Evolutionary conservation across 2,113 vertebrate species (phyloP).

Genomic region (Strix aluco): DNA sequence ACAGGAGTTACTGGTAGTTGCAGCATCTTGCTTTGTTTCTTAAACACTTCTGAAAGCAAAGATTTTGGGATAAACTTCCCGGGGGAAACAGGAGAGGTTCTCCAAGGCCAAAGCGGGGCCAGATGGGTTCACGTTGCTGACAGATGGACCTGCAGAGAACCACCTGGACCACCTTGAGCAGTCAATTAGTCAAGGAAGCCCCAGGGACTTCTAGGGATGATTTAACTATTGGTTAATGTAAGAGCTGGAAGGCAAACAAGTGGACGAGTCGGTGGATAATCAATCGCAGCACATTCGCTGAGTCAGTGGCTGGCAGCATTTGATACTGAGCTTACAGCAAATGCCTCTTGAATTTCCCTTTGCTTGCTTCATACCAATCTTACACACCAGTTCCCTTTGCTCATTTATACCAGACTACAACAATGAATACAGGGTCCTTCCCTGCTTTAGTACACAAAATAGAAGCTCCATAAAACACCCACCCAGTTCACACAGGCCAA

Average conservation of each 20-base stretch:
- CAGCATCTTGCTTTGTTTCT: background rate
- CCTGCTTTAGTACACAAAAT: background rate
- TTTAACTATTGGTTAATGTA: background rate
- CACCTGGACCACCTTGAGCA: constrained; percentile 1
- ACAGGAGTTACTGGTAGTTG: background rate
- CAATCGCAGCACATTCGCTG: fast-evolving
- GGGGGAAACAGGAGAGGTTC: background rate
- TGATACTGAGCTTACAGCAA: background rate
- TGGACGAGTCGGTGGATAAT: background rate
- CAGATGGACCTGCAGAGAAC: constrained; percentile 14
- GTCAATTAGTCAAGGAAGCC: constrained; percentile 17
- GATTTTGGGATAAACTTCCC: background rate
- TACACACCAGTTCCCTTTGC: background rate
- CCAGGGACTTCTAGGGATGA: background rate
- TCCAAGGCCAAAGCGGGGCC: background rate
- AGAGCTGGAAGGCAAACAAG: background rate
- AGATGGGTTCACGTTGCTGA: background rate
- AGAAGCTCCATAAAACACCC: background rate
- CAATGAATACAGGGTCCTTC: background rate
- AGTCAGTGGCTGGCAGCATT: background rate
- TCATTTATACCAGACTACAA: background rate
- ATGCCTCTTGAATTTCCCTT: background rate
- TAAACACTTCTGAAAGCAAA: background rate
- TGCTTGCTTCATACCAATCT: background rate
- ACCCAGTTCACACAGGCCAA: background rate